A percentile compares a stretch with the other conserved stretches of the same genome.
Conservation (phyloP, 2,113 vertebrate species). For the Eulemur rufifrons region DNA sequence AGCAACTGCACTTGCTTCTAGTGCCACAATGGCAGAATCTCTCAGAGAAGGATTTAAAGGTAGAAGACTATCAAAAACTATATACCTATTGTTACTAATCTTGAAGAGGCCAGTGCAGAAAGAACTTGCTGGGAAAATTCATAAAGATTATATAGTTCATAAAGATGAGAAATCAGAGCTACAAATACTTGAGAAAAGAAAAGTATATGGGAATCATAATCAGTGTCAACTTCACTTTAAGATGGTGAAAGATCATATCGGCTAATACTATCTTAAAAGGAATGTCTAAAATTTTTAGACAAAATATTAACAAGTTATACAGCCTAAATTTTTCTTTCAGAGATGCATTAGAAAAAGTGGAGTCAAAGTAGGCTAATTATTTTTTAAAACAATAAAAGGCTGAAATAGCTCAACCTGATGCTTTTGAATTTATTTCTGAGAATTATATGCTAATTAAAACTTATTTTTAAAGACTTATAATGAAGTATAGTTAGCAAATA, state of each 20-base stretch:
- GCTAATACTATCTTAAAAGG: conserved; percentile 25
- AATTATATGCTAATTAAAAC: not conserved
- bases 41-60: not conserved
- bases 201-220: not conserved
- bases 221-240: not conserved
- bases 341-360: not conserved
- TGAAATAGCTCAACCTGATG: not conserved
- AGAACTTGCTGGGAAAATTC: conserved; percentile 4
- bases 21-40: not conserved
- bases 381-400: conserved; percentile 34
- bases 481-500: conserved; percentile 27
- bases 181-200: conserved; percentile 33
- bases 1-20: conserved; percentile 21
- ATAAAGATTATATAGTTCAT: not conserved
- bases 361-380: not conserved
- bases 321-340: not conserved
- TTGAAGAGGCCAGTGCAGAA: not conserved
- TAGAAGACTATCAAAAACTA: conserved; percentile 23
- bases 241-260: not conserved
- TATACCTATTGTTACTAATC: not conserved
- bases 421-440: conserved; percentile 11
- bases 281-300: not conserved
- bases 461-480: conserved; percentile 49
- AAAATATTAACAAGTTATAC: conserved; percentile 26
- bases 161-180: conserved; percentile 34